Percentiles rank a stretch among this genome's conserved stretches.
phyloP scores from a whole-genome alignment of 1,140 invertebrate species.

The Saccostrea glomerata region DNA sequence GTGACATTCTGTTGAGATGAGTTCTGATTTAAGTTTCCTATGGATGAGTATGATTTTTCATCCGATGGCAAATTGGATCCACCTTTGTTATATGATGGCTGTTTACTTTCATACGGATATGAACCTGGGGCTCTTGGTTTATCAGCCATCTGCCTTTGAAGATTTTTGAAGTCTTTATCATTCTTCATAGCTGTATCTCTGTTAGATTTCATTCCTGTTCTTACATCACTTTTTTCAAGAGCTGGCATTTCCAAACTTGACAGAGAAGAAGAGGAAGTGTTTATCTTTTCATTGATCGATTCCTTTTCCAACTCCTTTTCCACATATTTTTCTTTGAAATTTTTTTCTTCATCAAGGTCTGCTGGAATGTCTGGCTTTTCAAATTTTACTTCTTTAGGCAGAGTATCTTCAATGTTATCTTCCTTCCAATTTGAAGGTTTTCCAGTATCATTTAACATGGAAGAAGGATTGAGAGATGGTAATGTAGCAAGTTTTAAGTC shows the following conservation, averaged over 20 bases:
- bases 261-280: slow-evolving; percentile 8
- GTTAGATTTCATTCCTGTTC: background rate
- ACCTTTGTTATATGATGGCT: background rate
- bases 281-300: background rate
- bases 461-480: background rate
- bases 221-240: background rate
- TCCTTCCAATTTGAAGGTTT: background rate
- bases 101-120: background rate
- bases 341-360: background rate
- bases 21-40: background rate
- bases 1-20: background rate
- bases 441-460: background rate
- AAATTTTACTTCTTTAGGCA: background rate
- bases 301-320: slow-evolving; percentile 28
- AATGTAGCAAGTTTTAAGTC: background rate
- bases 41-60: background rate
- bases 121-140: background rate
- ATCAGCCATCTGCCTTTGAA: background rate
- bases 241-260: slow-evolving; percentile 13
- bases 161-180: background rate
- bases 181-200: background rate
- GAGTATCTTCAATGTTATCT: background rate
- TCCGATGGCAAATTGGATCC: background rate
- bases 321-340: background rate
- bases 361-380: background rate